These are phyloP conservation scores for Acipenser ruthenus DNA, from an alignment of 2,797 vertebrate species.

Conservation along the genomic window DNA sequence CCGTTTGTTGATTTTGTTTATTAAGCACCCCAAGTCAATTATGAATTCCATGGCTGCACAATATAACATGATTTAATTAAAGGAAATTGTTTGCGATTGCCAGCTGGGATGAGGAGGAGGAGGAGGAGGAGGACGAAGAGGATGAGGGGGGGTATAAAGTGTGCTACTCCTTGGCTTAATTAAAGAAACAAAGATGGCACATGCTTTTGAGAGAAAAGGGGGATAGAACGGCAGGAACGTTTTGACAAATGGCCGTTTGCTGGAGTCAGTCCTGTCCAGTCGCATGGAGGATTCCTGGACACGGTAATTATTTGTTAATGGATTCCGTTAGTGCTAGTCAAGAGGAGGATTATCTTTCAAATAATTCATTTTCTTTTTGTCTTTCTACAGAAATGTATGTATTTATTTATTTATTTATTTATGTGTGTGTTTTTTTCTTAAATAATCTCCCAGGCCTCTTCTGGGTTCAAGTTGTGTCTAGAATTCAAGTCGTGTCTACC, in stretches of 20 bases:
- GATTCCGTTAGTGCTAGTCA: slow-evolving; percentile 19
- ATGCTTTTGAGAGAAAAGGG: slow-evolving; percentile 32
- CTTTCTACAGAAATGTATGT: no score
- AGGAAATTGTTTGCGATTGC: slow-evolving; percentile 41
- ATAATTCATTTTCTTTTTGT: no score
- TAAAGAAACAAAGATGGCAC: slow-evolving; percentile 49
- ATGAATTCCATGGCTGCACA: slow-evolving; percentile 50
- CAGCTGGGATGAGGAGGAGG: slow-evolving; percentile 37
- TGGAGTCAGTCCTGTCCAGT: slow-evolving; percentile 10
- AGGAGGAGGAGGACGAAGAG: slow-evolving; percentile 17
- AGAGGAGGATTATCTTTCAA: neutral
- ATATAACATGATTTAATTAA: slow-evolving; percentile 59
- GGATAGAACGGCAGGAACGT: neutral
- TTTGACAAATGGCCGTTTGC: slow-evolving; percentile 44
- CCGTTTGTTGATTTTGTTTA: slow-evolving; percentile 37
- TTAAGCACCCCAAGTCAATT: slow-evolving; percentile 49
- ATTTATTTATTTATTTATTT: no score
- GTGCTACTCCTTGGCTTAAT: slow-evolving; percentile 41
- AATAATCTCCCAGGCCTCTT: no score
- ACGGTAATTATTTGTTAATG: slow-evolving; percentile 25
- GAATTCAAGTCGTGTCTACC: no score
- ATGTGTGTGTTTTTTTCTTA: no score
- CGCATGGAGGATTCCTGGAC: slow-evolving; percentile 4
- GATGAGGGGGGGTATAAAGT: no score
- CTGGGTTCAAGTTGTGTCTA: no score